Evolutionary conservation across 2,113 vertebrate species (phyloP).

Genomic region (Neolamprologus falcicula): DNA sequence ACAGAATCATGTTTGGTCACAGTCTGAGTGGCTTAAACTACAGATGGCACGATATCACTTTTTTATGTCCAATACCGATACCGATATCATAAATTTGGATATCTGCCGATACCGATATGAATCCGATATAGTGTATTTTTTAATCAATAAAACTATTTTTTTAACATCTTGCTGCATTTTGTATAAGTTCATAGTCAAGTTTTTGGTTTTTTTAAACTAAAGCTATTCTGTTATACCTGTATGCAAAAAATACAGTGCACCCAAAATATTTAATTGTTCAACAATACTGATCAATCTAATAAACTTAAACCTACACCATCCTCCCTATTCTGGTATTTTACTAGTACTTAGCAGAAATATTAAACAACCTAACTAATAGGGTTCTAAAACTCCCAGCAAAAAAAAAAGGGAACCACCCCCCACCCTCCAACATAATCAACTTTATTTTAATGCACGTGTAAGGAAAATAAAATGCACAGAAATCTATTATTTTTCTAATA

Average conservation of each 20-base stretch:
- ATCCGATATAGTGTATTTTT: neutral
- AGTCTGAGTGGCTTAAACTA: neutral
- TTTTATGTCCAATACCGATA: neutral
- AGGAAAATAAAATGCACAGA: too few relatives aligned
- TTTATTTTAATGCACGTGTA: too few relatives aligned
- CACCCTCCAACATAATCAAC: fast-evolving
- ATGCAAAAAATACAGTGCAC: neutral
- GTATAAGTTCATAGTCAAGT: neutral
- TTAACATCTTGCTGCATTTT: neutral
- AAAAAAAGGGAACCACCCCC: too few relatives aligned
- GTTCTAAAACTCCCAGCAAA: too few relatives aligned
- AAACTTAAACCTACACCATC: too few relatives aligned
- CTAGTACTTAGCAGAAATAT: too few relatives aligned
- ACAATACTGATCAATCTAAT: neutral
- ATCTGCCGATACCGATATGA: neutral
- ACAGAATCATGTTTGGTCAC: neutral
- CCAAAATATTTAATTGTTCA: neutral
- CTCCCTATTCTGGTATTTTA: too few relatives aligned
- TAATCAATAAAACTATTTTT: neutral
- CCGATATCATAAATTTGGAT: neutral
- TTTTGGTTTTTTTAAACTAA: neutral
- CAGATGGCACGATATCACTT: neutral
- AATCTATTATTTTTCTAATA: too few relatives aligned
- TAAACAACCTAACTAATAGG: too few relatives aligned
- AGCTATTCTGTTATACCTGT: neutral